Evolutionary conservation across 2,888 invertebrate genomes (phyloP).

Genomic region (Diadromus collaris): DNA sequence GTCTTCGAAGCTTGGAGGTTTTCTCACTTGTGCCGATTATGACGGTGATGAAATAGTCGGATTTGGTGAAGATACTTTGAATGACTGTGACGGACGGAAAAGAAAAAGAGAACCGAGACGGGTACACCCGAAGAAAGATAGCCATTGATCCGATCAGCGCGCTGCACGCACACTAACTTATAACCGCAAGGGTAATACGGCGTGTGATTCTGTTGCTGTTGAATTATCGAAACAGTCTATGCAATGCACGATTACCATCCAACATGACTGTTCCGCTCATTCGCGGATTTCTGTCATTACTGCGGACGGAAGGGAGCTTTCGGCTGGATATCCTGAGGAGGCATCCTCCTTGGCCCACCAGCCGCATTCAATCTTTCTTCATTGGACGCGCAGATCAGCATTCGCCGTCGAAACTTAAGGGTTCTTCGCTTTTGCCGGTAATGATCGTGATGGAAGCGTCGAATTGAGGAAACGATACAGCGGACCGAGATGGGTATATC

Average conservation of each 20-base stretch:
- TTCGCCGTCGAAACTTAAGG: conserved; percentile 1
- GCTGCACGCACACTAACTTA: conserved; percentile 33
- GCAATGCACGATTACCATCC: conserved; percentile 42
- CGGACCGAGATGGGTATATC: conserved; percentile 1
- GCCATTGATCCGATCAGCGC: conserved; percentile 28
- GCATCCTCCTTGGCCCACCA: neutral
- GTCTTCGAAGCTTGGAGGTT: neutral
- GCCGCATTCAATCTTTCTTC: neutral
- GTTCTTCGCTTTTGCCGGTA: conserved; percentile 10
- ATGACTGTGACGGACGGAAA: conserved; percentile 2
- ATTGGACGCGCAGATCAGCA: neutral
- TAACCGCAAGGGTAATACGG: conserved; percentile 64
- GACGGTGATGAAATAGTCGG: conserved; percentile 19
- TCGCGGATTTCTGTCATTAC: conserved; percentile 25
- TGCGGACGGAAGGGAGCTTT: neutral
- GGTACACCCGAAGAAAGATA: conserved; percentile 15
- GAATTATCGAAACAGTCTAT: conserved; percentile 57
- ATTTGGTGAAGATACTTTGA: conserved; percentile 3
- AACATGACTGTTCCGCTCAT: conserved; percentile 13
- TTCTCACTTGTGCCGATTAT: conserved; percentile 16
- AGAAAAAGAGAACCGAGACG: conserved; percentile 7
- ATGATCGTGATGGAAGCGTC: conserved; percentile 29
- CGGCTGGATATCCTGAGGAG: neutral
- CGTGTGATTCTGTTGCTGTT: conserved; percentile 70
- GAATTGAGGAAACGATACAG: conserved; percentile 16